phyloP scores from a whole-genome alignment of 2,888 invertebrate species.

The Eupithecia dodoneata region DNA sequence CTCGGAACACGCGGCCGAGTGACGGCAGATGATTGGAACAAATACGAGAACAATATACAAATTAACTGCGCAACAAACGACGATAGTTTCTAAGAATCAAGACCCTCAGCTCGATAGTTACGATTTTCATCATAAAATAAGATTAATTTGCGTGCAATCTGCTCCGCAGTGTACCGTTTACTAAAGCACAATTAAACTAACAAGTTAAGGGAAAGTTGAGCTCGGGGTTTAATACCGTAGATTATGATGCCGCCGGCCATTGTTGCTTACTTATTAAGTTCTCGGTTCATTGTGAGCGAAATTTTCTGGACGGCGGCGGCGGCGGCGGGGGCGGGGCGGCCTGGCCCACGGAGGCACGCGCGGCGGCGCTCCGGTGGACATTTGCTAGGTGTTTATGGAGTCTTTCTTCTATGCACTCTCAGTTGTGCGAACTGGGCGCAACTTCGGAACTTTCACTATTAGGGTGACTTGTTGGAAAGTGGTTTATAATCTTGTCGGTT shows the following conservation, averaged over 20 bases:
- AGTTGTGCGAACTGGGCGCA: constrained; percentile 1
- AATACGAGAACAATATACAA: neutral
- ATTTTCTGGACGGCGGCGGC: constrained; percentile 18
- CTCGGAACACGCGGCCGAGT: neutral
- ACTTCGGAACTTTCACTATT: neutral
- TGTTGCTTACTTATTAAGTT: constrained; percentile 30
- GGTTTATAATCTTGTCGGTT: neutral
- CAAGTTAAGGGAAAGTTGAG: constrained; percentile 10
- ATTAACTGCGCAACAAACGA: neutral
- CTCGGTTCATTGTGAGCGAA: constrained; percentile 32
- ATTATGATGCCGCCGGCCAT: constrained; percentile 14
- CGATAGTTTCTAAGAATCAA: neutral
- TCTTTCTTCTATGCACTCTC: neutral
- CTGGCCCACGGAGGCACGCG: neutral
- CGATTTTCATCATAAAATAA: constrained; percentile 1
- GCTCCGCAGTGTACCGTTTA: constrained; percentile 7
- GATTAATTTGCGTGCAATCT: constrained; percentile 1
- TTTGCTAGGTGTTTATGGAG: neutral
- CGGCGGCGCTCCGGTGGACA: neutral
- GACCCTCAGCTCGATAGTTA: neutral
- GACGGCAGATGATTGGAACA: neutral
- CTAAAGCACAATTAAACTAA: constrained; percentile 10
- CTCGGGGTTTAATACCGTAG: constrained; percentile 14
- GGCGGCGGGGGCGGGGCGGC: neutral
- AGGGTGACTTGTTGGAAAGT: too few species aligned